Conservation (phyloP, 2,113 vertebrate species). For the Heptranchias perlo region DNA sequence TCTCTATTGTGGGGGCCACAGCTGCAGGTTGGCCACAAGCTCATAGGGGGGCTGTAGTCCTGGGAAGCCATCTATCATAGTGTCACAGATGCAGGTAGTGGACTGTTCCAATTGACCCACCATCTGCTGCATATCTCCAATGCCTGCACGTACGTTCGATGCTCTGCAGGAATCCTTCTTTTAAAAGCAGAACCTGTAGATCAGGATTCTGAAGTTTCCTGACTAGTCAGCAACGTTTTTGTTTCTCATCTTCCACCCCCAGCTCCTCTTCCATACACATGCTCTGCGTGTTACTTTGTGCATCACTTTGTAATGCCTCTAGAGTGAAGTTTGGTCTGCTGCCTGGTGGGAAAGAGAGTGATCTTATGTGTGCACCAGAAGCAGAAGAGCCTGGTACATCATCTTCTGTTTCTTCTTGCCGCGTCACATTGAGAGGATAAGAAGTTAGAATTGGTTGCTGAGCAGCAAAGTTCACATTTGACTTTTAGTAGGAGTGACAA, state of each 20-base stretch:
- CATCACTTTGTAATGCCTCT: background rate
- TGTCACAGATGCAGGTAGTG: slow-evolving; percentile 23
- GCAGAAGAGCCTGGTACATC: too few relatives aligned
- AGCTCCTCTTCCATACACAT: background rate
- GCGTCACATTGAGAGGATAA: too few relatives aligned
- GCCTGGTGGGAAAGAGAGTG: too few relatives aligned
- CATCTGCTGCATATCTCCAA: slow-evolving; percentile 30
- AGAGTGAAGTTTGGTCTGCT: background rate
- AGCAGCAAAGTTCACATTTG: too few relatives aligned
- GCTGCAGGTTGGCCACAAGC: slow-evolving; percentile 15
- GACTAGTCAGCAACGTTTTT: slow-evolving; percentile 7
- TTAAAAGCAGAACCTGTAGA: slow-evolving; percentile 1
- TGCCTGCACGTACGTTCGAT: background rate
- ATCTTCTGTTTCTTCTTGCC: too few relatives aligned
- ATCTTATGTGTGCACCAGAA: too few relatives aligned
- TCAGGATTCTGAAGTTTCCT: background rate
- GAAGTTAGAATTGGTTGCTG: too few relatives aligned
- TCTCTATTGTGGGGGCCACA: slow-evolving; percentile 25
- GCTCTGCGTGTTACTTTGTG: background rate
- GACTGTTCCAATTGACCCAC: slow-evolving; percentile 34
- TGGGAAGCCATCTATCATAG: slow-evolving; percentile 31
- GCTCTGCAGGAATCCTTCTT: slow-evolving; percentile 11
- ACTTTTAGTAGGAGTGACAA: too few relatives aligned
- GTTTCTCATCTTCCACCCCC: background rate
- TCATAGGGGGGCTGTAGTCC: background rate